Conservation (phyloP, 2,797 vertebrate genomes). For the Buceros bicornis region DNA sequence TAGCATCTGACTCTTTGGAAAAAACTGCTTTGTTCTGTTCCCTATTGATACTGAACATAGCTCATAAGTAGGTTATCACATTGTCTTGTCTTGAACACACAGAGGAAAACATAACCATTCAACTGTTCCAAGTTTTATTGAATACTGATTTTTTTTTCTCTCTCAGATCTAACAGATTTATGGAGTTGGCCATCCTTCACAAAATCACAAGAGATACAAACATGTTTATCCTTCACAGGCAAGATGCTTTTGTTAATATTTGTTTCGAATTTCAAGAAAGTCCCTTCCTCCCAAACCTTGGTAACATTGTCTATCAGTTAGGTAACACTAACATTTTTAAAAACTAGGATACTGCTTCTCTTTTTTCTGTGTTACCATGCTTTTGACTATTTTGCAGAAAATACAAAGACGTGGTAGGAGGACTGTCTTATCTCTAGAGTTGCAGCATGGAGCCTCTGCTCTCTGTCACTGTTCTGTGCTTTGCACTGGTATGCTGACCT, state of each 20-base stretch:
- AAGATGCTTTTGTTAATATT: not conserved
- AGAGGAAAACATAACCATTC: not conserved
- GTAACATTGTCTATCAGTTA: not conserved
- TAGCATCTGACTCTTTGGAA: not conserved
- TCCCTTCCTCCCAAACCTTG: not conserved
- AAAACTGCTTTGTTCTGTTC: not conserved
- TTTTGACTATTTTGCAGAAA: not conserved
- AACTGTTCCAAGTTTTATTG: not conserved
- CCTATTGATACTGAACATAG: not conserved
- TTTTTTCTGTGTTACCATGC: not conserved
- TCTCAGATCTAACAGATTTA: not conserved
- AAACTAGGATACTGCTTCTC: not conserved
- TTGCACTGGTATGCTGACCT: not conserved
- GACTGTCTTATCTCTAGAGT: not conserved
- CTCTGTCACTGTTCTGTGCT: not conserved
- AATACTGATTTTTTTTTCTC: not conserved
- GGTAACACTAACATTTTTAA: not conserved
- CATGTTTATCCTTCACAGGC: not conserved
- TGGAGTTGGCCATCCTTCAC: accelerated
- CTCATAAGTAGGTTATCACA: not conserved
- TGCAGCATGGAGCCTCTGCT: not conserved
- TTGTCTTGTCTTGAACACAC: not conserved
- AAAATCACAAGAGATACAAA: not conserved
- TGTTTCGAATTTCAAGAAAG: not conserved
- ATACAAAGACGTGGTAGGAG: not conserved